These are phyloP conservation scores for Hylyphantes graminicola DNA, from an alignment of 1,140 invertebrate species.

Conservation along the genomic window DNA sequence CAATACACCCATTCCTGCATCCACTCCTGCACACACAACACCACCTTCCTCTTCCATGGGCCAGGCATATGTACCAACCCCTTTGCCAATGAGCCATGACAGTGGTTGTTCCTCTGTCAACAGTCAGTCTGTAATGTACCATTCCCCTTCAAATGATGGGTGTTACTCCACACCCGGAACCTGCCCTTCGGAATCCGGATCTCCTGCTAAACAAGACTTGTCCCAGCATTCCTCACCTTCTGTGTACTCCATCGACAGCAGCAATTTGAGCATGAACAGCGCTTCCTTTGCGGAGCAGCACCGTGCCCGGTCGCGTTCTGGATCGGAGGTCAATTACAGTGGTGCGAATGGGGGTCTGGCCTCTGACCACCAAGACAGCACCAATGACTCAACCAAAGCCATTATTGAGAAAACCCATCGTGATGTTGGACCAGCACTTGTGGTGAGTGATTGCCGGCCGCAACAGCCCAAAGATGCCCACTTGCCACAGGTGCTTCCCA, in stretches of 20 bases:
- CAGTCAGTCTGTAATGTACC: slow-evolving; percentile 53
- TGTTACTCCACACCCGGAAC: slow-evolving; percentile 57
- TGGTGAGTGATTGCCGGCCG: slow-evolving; percentile 7
- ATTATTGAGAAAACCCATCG: slow-evolving; percentile 16
- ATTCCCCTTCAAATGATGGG: slow-evolving; percentile 54
- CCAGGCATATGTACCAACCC: slow-evolving; percentile 59
- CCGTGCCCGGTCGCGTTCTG: slow-evolving; percentile 40
- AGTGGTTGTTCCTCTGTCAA: slow-evolving; percentile 55
- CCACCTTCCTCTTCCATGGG: slow-evolving; percentile 57
- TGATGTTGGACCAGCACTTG: slow-evolving; percentile 11
- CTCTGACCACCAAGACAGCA: slow-evolving; percentile 11
- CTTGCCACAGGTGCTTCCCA: slow-evolving; percentile 41
- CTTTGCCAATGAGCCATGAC: slow-evolving; percentile 54
- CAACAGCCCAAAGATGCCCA: slow-evolving; percentile 26
- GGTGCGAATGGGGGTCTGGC: slow-evolving; percentile 8
- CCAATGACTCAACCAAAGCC: slow-evolving; percentile 34
- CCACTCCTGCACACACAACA: slow-evolving; percentile 57
- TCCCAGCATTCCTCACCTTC: slow-evolving; percentile 57
- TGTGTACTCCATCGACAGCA: slow-evolving; percentile 53
- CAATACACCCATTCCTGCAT: slow-evolving; percentile 58
- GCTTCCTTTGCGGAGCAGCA: slow-evolving; percentile 18
- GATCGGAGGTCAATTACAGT: slow-evolving; percentile 27
- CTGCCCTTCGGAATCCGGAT: slow-evolving; percentile 49
- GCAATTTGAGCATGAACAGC: slow-evolving; percentile 50
- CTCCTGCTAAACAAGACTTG: slow-evolving; percentile 55